Percentiles rank a stretch among this genome's conserved stretches.
phyloP scores from a whole-genome alignment of 2,888 invertebrate species.

The Volucella bombylans region DNA sequence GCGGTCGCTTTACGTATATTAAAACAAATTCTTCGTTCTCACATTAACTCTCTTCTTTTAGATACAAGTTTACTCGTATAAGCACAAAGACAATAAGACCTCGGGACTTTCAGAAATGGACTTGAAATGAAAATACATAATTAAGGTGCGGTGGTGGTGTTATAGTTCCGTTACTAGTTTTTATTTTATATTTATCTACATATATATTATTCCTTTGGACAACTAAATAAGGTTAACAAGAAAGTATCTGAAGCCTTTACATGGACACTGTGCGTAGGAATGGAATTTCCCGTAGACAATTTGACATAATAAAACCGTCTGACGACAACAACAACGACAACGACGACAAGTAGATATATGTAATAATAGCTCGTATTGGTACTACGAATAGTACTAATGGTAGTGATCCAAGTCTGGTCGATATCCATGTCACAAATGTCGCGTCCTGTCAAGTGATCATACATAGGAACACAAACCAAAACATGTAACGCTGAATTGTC shows the following conservation, averaged over 20 bases:
- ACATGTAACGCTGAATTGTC: conserved; percentile 26
- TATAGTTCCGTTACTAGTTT: conserved; percentile 45
- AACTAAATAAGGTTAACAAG: conserved; percentile 5
- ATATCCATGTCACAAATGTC: conserved; percentile 70
- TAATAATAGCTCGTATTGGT: not conserved
- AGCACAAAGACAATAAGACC: conserved; percentile 7
- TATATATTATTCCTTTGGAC: conserved; percentile 26
- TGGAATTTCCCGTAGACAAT: conserved; percentile 55
- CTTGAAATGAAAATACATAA: conserved; percentile 40
- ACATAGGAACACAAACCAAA: conserved; percentile 33
- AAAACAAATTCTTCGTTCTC: conserved; percentile 60
- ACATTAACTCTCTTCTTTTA: conserved; percentile 32
- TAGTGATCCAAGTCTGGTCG: conserved; percentile 62
- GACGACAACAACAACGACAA: conserved; percentile 9
- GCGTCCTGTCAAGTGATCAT: conserved; percentile 63
- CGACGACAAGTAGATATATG: conserved; percentile 3
- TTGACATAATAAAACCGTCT: conserved; percentile 42
- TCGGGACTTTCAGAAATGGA: conserved; percentile 39
- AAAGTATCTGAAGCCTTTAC: conserved; percentile 49
- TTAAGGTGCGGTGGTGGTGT: conserved; percentile 56
- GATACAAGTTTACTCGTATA: conserved; percentile 23
- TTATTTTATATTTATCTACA: no score
- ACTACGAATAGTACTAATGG: conserved; percentile 12
- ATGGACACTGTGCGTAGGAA: conserved; percentile 53
- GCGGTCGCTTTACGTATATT: conserved; percentile 67